Conservation (phyloP, 2,797 vertebrate species). For the Enteromius viviparus region DNA sequence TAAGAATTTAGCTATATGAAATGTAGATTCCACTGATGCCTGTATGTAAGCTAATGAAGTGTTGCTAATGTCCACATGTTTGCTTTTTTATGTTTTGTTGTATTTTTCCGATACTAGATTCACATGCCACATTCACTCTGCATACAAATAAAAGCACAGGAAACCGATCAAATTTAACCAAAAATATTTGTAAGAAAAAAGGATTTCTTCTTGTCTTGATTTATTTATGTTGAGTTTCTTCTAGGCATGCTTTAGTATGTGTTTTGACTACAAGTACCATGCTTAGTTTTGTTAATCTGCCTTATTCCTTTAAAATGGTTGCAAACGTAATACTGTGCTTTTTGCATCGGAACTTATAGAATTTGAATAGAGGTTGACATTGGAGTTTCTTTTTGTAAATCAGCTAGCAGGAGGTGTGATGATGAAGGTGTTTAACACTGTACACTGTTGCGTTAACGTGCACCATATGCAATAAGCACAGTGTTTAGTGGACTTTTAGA, state of each 20-base stretch:
- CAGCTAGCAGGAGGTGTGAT: constrained; percentile 57
- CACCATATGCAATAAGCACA: constrained; percentile 54
- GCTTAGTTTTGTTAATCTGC: constrained; percentile 69
- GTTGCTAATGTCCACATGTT: constrained; percentile 65
- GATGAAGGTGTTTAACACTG: constrained; percentile 49
- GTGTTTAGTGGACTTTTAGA: constrained; percentile 65
- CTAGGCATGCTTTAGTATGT: constrained; percentile 66
- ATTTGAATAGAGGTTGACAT: constrained; percentile 58
- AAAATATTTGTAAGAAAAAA: constrained; percentile 71
- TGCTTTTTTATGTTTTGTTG: constrained; percentile 57
- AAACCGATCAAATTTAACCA: constrained; percentile 79
- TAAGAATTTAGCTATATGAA: constrained; percentile 62
- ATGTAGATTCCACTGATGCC: constrained; percentile 71
- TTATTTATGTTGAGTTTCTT: constrained; percentile 60
- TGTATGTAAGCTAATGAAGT: constrained; percentile 74
- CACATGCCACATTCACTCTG: constrained; percentile 66
- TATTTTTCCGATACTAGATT: constrained; percentile 59
- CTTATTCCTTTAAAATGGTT: constrained; percentile 76
- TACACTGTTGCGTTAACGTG: constrained; percentile 62
- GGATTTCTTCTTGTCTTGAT: constrained; percentile 46
- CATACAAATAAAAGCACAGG: constrained; percentile 76
- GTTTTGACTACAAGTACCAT: constrained; percentile 57
- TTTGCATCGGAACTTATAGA: constrained; percentile 70
- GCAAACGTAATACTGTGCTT: constrained; percentile 83
- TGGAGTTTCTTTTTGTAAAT: constrained; percentile 68